Conservation (phyloP, 2,888 invertebrate genomes). For the Pocota personata region DNA sequence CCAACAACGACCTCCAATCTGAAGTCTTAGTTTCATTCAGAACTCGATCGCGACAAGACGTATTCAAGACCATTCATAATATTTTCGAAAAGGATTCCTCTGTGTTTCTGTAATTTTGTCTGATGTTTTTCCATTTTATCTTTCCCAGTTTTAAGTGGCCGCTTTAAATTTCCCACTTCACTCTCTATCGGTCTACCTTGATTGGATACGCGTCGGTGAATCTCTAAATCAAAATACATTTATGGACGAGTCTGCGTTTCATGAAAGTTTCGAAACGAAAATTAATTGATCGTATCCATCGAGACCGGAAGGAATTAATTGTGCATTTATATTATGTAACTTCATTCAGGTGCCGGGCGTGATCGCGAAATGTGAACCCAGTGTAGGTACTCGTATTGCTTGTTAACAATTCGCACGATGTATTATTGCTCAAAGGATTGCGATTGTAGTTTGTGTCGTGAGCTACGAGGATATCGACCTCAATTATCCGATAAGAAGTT, state of each 20-base stretch:
- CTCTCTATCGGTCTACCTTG: neutral
- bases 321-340: slow-evolving; percentile 50
- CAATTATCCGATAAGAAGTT: slow-evolving; percentile 40
- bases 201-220: slow-evolving; percentile 44
- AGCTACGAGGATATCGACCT: slow-evolving; percentile 86
- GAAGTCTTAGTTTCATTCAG: slow-evolving; percentile 75
- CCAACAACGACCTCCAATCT: slow-evolving; percentile 55
- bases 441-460: slow-evolving; percentile 89
- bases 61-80: slow-evolving; percentile 20
- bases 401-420: slow-evolving; percentile 82
- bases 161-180: slow-evolving; percentile 20
- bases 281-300: slow-evolving; percentile 70
- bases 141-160: slow-evolving; percentile 23
- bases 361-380: slow-evolving; percentile 57
- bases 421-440: slow-evolving; percentile 89
- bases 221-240: slow-evolving; percentile 28
- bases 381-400: neutral
- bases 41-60: slow-evolving; percentile 74
- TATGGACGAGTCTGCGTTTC: slow-evolving; percentile 42
- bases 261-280: slow-evolving; percentile 57
- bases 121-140: slow-evolving; percentile 3
- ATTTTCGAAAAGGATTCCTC: slow-evolving; percentile 23
- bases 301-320: slow-evolving; percentile 64
- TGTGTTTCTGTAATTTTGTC: slow-evolving; percentile 24
- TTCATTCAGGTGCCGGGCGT: slow-evolving; percentile 19